phyloP scores from a whole-genome alignment of 1,140 invertebrate species.

The Sinonovacula constricta region DNA sequence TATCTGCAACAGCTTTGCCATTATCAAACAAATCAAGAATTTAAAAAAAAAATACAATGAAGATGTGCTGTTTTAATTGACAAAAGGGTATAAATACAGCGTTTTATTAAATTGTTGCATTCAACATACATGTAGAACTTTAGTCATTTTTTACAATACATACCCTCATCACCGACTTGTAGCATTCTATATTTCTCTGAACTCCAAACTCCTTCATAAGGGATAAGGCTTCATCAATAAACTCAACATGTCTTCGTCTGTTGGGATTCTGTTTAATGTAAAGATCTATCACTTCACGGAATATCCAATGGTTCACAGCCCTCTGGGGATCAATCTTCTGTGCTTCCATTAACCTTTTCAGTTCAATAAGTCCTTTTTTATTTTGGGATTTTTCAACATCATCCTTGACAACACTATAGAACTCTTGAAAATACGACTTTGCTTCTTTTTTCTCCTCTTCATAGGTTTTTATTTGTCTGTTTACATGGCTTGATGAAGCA shows the following conservation, averaged over 20 bases:
- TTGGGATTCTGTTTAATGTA: conserved; percentile 62
- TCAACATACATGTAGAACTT: background rate
- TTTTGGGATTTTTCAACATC: background rate
- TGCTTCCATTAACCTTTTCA: background rate
- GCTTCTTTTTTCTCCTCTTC: background rate
- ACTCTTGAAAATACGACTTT: background rate
- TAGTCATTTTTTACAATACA: background rate
- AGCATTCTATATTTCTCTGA: conserved; percentile 93
- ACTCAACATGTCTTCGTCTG: conserved; percentile 88
- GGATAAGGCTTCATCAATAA: conserved; percentile 92
- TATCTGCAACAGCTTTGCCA: no score
- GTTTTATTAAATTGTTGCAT: no score
- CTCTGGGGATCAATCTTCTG: background rate
- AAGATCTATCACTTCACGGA: conserved; percentile 60
- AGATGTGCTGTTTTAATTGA: background rate
- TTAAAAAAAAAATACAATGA: background rate
- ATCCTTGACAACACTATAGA: background rate
- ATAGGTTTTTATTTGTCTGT: no score
- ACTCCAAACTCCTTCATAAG: conserved; percentile 93
- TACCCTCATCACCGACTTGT: conserved; percentile 88
- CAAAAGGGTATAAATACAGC: background rate
- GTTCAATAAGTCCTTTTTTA: background rate
- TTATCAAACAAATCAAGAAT: background rate
- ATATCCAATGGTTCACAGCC: conserved; percentile 49
- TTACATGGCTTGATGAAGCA: no score